These are phyloP conservation scores for Lutraria rhynchaena DNA, from an alignment of 1,140 invertebrate genomes.

Conservation along the genomic window DNA sequence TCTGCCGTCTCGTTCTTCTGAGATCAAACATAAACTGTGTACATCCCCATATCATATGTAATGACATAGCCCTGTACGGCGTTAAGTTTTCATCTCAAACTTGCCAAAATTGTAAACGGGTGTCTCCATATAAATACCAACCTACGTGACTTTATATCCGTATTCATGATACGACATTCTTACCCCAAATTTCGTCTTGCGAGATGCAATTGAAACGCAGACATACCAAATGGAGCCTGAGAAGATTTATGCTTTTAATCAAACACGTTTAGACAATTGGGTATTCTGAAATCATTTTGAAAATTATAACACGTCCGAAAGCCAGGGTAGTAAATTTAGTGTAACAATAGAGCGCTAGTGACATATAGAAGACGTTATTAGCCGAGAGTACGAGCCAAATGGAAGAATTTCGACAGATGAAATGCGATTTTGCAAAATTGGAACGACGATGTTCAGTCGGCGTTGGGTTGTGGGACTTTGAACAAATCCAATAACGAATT, in stretches of 20 bases:
- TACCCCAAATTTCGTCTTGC: too few species aligned
- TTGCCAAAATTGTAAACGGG: too few species aligned
- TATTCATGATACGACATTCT: too few species aligned
- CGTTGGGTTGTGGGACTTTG: not conserved
- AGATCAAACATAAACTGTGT: too few species aligned
- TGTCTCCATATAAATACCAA: too few species aligned
- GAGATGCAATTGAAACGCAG: slow-evolving; percentile 1
- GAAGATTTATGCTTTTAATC: slow-evolving; percentile 60
- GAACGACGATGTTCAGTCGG: not conserved
- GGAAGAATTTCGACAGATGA: not conserved
- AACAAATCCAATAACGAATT: not conserved
- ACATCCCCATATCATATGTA: too few species aligned
- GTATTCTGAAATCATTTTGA: slow-evolving; percentile 34
- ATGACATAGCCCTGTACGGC: too few species aligned
- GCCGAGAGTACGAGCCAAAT: slow-evolving; percentile 10
- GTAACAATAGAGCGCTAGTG: slow-evolving; percentile 39
- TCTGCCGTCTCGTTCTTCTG: too few species aligned
- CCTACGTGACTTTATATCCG: too few species aligned
- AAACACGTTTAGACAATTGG: slow-evolving; percentile 59
- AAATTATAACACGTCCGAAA: slow-evolving; percentile 46
- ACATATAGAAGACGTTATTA: slow-evolving; percentile 30
- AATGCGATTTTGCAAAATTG: not conserved
- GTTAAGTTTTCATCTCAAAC: too few species aligned
- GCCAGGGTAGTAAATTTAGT: slow-evolving; percentile 51
- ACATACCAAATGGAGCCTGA: slow-evolving; percentile 21